phyloP scores from a whole-genome alignment of 2,888 invertebrate genomes.

The Rhagium mordax region DNA sequence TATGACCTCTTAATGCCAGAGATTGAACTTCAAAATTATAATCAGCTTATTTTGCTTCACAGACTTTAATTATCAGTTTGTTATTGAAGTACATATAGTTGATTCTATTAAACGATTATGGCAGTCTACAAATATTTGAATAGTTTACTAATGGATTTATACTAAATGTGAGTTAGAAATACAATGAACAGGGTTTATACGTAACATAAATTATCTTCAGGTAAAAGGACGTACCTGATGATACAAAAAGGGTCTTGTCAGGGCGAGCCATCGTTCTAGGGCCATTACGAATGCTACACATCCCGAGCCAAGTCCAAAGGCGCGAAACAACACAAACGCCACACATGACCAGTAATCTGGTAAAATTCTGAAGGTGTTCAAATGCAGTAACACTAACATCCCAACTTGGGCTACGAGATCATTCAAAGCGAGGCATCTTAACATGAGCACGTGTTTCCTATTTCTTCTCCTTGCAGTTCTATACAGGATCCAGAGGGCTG shows the following conservation, averaged over 20 bases:
- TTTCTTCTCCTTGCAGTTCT: conserved; percentile 82
- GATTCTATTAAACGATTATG: too few species aligned
- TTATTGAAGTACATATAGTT: too few species aligned
- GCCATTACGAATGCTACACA: conserved; percentile 93
- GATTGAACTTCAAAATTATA: not conserved
- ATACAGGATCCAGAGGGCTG: conserved; percentile 83
- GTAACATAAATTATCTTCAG: not conserved
- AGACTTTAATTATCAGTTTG: not conserved
- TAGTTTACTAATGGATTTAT: too few species aligned
- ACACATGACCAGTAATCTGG: conserved; percentile 75
- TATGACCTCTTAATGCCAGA: not conserved
- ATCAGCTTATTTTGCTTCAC: not conserved
- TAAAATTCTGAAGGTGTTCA: conserved; percentile 70
- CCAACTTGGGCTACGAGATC: conserved; percentile 86
- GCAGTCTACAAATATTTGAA: too few species aligned
- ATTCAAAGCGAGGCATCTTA: conserved; percentile 84
- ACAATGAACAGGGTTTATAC: too few species aligned
- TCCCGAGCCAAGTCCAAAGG: conserved; percentile 89
- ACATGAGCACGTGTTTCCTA: conserved; percentile 85
- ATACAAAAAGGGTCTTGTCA: conserved; percentile 89
- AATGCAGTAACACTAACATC: conserved; percentile 81
- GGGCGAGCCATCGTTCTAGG: conserved; percentile 87
- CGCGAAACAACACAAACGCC: conserved; percentile 81
- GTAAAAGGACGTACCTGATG: conserved; percentile 79
- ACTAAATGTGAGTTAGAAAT: too few species aligned